Conservation (phyloP, 2,113 vertebrate species). For the Antechinus flavipes region DNA sequence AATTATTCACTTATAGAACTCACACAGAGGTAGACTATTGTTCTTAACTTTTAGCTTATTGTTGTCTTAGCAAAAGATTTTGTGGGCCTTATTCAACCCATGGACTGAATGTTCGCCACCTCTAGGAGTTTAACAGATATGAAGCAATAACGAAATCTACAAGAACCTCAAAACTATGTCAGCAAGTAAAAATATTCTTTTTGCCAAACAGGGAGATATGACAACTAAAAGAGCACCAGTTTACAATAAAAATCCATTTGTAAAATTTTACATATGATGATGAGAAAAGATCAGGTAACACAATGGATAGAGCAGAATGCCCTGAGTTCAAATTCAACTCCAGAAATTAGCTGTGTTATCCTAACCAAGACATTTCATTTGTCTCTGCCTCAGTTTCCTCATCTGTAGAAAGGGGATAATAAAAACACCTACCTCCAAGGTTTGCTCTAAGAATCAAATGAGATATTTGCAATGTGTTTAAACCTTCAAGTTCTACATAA, state of each 20-base stretch:
- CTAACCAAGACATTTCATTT: background rate
- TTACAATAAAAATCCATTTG: background rate
- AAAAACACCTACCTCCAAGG: background rate
- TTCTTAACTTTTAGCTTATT: too few relatives aligned
- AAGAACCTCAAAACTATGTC: background rate
- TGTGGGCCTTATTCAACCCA: too few relatives aligned
- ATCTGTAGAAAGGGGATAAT: background rate
- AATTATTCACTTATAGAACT: too few relatives aligned
- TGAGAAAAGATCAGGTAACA: background rate
- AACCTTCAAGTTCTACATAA: background rate
- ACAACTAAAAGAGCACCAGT: background rate
- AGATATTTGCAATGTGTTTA: background rate
- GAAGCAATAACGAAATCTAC: background rate
- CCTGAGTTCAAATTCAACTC: background rate
- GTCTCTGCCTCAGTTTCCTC: background rate
- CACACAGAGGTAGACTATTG: too few relatives aligned
- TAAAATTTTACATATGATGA: background rate
- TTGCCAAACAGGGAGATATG: background rate
- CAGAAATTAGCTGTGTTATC: background rate
- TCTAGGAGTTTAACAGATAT: background rate
- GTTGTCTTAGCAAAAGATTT: too few relatives aligned
- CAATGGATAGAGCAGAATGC: background rate
- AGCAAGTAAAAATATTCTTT: background rate
- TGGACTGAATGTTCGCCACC: too few relatives aligned
- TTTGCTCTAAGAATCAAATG: background rate